These are phyloP conservation scores for Salticus scenicus DNA, from an alignment of 2,888 invertebrate genomes.

Conservation along the genomic window DNA sequence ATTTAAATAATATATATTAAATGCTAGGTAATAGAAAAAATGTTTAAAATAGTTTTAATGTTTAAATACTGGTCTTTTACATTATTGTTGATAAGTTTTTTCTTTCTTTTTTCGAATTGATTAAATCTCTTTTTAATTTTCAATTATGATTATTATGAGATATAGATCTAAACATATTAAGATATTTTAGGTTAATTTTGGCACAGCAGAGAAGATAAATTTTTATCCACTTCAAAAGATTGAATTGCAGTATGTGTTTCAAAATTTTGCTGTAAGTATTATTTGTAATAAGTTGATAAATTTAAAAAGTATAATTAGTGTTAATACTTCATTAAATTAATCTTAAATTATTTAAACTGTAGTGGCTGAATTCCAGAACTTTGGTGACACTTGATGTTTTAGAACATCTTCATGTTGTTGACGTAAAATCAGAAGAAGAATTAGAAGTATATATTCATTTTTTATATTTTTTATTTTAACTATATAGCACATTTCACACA, in stretches of 20 bases:
- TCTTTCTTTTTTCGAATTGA: too few species aligned
- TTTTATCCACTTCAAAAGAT: constrained; percentile 83
- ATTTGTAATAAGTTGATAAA: too few species aligned
- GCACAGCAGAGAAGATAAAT: constrained; percentile 77
- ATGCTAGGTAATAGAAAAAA: too few species aligned
- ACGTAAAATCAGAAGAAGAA: constrained; percentile 91
- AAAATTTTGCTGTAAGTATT: constrained; percentile 78
- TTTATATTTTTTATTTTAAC: too few species aligned
- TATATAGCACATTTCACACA: too few species aligned
- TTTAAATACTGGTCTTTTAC: too few species aligned
- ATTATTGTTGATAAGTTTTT: too few species aligned
- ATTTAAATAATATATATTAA: too few species aligned
- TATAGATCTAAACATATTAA: too few species aligned
- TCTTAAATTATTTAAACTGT: constrained; percentile 77
- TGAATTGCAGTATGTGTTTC: constrained; percentile 83
- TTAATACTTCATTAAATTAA: neutral
- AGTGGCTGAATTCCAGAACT: constrained; percentile 89
- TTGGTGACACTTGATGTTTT: constrained; percentile 89
- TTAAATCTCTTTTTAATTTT: too few species aligned
- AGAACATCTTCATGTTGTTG: constrained; percentile 90
- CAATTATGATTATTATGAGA: too few species aligned
- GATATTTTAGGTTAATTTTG: constrained; percentile 78
- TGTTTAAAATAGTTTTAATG: too few species aligned
- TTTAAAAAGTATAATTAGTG: neutral
- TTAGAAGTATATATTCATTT: constrained; percentile 79